A percentile compares a stretch with the other conserved stretches of the same genome.
Evolutionary conservation across 2,113 vertebrate species (phyloP).

Genomic region (Epinephelus moara): DNA sequence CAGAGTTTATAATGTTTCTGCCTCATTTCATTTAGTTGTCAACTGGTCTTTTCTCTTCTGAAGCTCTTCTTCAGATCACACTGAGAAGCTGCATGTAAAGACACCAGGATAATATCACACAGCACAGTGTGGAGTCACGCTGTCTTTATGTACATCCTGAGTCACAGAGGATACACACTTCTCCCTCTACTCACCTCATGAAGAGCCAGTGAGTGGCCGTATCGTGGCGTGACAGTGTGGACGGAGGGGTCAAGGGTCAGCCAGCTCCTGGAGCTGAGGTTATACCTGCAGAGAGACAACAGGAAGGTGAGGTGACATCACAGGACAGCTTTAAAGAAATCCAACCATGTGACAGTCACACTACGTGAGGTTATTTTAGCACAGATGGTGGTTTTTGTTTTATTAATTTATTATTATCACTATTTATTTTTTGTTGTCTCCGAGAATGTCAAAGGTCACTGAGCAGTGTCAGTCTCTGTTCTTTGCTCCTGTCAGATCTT

Average conservation of each 20-base stretch:
- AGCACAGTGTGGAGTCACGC: not conserved
- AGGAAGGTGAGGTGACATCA: not conserved
- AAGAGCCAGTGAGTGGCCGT: constrained; percentile 93
- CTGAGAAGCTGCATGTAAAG: not conserved
- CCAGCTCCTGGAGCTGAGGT: constrained; percentile 90
- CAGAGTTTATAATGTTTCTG: constrained; percentile 4
- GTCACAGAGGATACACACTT: not conserved
- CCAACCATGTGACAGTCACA: not conserved
- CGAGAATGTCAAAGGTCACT: no score
- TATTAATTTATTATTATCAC: no score
- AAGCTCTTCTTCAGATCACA: not conserved
- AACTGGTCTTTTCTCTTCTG: constrained; percentile 7
- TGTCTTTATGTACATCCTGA: not conserved
- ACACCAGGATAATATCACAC: not conserved
- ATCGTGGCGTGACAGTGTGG: constrained; percentile 90
- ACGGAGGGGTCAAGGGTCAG: constrained; percentile 88
- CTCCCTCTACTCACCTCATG: constrained; percentile 84
- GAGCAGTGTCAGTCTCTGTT: no score
- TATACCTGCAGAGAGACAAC: constrained; percentile 84
- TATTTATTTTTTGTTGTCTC: no score
- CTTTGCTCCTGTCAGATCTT: no score
- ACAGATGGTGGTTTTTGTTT: no score
- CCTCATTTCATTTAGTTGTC: constrained; percentile 10
- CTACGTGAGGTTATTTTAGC: no score
- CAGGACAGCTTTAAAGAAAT: not conserved